phyloP scores from a whole-genome alignment of 2,888 invertebrate genomes.

The Tetragonisca angustula region DNA sequence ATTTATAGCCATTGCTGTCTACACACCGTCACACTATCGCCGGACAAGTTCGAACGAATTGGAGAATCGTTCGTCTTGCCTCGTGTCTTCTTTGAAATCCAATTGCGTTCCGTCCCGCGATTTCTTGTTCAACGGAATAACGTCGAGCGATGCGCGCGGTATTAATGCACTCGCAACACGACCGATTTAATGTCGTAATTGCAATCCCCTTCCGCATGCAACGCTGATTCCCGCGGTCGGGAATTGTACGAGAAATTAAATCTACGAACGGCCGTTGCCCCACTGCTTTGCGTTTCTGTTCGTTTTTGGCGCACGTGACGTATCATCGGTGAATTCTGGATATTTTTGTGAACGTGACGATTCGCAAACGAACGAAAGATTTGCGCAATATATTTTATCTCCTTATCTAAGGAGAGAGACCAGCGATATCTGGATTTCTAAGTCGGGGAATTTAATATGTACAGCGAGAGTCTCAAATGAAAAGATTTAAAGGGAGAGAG shows the following conservation, averaged over 20 bases:
- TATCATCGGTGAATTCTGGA: neutral
- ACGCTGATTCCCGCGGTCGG: slow-evolving; percentile 26
- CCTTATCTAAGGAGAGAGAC: neutral
- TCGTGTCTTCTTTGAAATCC: neutral
- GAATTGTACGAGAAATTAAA: slow-evolving; percentile 35
- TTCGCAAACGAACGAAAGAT: neutral
- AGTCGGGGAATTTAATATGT: neutral
- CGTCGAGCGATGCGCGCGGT: slow-evolving; percentile 5
- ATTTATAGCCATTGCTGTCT: too few species aligned
- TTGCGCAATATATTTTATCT: neutral
- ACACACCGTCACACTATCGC: neutral
- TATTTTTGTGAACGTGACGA: neutral
- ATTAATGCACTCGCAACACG: slow-evolving; percentile 23
- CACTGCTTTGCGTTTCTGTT: slow-evolving; percentile 2
- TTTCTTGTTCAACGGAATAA: slow-evolving; percentile 21
- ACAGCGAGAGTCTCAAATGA: neutral
- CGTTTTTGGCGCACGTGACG: slow-evolving; percentile 11
- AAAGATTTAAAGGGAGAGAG: neutral
- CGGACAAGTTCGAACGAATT: neutral
- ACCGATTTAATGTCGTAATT: slow-evolving; percentile 43
- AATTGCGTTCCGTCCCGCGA: neutral
- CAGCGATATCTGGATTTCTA: neutral
- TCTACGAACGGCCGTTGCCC: neutral
- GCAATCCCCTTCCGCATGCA: slow-evolving; percentile 34
- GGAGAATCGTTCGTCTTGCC: neutral